Conservation (phyloP, 2,113 vertebrate species). For the Mobula birostris region DNA sequence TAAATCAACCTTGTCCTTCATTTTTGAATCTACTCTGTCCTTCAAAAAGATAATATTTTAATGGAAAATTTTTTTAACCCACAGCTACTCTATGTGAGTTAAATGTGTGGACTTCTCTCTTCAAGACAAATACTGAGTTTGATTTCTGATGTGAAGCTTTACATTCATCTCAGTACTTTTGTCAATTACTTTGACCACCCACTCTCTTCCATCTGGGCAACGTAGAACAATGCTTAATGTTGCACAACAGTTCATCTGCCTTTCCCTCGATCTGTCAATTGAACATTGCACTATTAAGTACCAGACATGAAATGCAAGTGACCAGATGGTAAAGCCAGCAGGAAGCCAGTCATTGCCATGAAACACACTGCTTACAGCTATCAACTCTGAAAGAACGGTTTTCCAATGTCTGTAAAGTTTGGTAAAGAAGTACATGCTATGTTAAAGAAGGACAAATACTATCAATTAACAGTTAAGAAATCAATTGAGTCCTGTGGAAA, state of each 20-base stretch:
- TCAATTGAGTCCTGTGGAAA: not conserved
- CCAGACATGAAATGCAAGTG: constrained; percentile 43
- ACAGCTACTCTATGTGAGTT: not conserved
- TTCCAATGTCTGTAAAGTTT: not conserved
- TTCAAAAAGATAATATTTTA: not conserved
- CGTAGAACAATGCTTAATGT: not conserved
- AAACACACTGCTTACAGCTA: constrained; percentile 39
- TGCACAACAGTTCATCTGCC: constrained; percentile 21
- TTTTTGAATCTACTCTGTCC: not conserved
- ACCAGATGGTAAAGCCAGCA: constrained; percentile 44
- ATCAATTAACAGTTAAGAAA: not conserved
- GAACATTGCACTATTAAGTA: constrained; percentile 47
- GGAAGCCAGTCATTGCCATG: constrained; percentile 41
- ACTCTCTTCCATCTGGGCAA: constrained; percentile 33
- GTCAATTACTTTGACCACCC: constrained; percentile 32
- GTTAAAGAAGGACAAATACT: not conserved
- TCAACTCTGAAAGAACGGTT: not conserved
- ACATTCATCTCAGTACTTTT: constrained; percentile 23
- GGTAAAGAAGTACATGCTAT: not conserved
- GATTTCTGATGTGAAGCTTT: not conserved
- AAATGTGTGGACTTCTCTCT: not conserved
- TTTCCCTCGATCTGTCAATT: constrained; percentile 38
- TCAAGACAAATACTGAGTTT: not conserved
- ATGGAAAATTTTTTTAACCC: not conserved
- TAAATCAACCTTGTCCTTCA: constrained; percentile 7